These are phyloP conservation scores for Eupithecia tripunctaria DNA, from an alignment of 2,888 invertebrate species.

Conservation along the genomic window DNA sequence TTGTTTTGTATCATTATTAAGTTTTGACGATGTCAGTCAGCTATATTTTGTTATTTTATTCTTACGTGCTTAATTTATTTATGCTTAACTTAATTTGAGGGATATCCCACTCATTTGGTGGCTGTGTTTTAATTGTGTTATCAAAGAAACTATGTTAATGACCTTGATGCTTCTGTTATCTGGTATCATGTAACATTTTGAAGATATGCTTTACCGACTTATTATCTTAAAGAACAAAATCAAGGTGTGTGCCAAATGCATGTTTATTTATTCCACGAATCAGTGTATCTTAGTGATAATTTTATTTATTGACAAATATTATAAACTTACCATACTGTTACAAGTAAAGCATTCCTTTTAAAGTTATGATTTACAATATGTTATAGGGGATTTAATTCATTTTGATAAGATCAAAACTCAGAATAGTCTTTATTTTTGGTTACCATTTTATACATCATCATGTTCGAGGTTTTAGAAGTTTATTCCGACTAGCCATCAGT, in stretches of 20 bases:
- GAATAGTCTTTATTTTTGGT: neutral
- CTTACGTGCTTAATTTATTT: too few species aligned
- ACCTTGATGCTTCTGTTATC: constrained; percentile 5
- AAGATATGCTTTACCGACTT: neutral
- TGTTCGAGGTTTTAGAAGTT: neutral
- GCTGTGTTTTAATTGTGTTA: constrained; percentile 48
- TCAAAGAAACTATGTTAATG: neutral
- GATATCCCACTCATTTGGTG: constrained; percentile 14
- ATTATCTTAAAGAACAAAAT: neutral
- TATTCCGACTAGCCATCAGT: constrained; percentile 26
- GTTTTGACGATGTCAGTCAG: neutral
- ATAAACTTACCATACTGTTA: constrained; percentile 15
- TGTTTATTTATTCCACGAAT: neutral
- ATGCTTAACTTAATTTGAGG: neutral
- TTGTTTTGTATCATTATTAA: neutral
- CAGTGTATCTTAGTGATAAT: neutral
- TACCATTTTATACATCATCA: neutral
- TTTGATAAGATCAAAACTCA: too few species aligned
- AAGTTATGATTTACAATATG: constrained; percentile 18
- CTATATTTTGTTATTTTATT: neutral
- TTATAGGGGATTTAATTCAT: neutral
- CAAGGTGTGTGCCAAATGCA: constrained; percentile 8
- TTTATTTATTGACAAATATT: constrained; percentile 30
- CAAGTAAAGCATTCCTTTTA: too few species aligned
- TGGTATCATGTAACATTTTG: neutral